These are phyloP conservation scores for Ptilonorhynchus violaceus DNA, from an alignment of 2,113 vertebrate genomes.

Conservation along the genomic window DNA sequence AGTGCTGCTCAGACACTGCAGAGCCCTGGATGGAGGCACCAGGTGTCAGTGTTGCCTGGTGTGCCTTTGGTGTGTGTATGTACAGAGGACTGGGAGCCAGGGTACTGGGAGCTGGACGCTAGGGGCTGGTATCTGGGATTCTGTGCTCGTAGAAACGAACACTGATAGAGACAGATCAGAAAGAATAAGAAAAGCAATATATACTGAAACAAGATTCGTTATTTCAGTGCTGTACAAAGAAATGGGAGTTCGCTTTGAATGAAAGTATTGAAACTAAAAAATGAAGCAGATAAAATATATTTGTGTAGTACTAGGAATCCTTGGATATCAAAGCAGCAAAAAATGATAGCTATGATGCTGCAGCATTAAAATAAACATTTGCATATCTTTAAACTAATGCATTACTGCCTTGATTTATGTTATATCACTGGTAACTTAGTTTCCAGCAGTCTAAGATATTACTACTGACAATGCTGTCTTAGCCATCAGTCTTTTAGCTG, in stretches of 20 bases:
- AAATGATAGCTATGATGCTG: not conserved
- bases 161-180: not conserved
- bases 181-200: not conserved
- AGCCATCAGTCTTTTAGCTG: not conserved
- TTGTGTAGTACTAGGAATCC: not conserved
- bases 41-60: not conserved
- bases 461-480: not conserved
- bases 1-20: not conserved
- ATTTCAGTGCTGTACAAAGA: constrained; percentile 62
- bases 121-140: not conserved
- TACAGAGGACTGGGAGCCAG: not conserved
- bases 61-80: not conserved
- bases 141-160: not conserved
- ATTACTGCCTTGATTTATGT: not conserved
- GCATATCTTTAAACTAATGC: not conserved
- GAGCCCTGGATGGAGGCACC: not conserved
- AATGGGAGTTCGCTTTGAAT: constrained; percentile 10
- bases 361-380: constrained; percentile 36
- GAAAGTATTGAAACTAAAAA: constrained; percentile 6
- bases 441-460: not conserved
- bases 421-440: not conserved
- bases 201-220: constrained; percentile 47
- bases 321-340: constrained; percentile 28
- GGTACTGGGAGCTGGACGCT: not conserved
- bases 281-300: not conserved